These are phyloP conservation scores for Stenotaenia linearis DNA, from an alignment of 2,888 invertebrate species.

Conservation along the genomic window DNA sequence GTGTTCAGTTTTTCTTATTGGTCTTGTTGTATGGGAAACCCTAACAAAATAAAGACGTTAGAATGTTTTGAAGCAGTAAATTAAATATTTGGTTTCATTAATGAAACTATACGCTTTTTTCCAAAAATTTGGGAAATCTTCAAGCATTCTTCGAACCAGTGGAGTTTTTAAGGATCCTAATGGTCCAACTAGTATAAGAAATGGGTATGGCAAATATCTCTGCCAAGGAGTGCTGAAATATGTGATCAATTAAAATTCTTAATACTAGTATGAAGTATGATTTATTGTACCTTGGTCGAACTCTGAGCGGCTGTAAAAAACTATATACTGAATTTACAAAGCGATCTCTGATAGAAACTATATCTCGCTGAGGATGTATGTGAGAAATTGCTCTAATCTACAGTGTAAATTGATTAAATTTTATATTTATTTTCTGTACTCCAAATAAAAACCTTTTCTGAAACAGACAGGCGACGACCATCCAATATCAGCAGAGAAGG, in stretches of 20 bases:
- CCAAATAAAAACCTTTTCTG: not conserved
- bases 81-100: not conserved
- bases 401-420: not conserved
- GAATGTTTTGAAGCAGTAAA: not conserved
- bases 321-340: not conserved
- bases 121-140: not conserved
- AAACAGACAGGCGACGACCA: not conserved
- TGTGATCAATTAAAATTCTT: not conserved
- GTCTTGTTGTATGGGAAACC: not conserved
- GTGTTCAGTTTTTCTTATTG: not conserved
- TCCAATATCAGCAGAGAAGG: not conserved
- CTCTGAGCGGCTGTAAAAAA: not conserved
- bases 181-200: not conserved
- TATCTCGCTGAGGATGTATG: not conserved
- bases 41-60: not conserved
- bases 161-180: not conserved
- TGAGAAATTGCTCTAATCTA: not conserved
- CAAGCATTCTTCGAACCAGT: not conserved
- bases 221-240: not conserved
- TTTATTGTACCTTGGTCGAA: not conserved
- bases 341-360: not conserved
- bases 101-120: not conserved
- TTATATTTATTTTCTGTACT: not conserved
- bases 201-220: not conserved
- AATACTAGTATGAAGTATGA: no score